phyloP scores from a whole-genome alignment of 64 coral and sea anemone genomes.

The Astreopora myriophthalma region DNA sequence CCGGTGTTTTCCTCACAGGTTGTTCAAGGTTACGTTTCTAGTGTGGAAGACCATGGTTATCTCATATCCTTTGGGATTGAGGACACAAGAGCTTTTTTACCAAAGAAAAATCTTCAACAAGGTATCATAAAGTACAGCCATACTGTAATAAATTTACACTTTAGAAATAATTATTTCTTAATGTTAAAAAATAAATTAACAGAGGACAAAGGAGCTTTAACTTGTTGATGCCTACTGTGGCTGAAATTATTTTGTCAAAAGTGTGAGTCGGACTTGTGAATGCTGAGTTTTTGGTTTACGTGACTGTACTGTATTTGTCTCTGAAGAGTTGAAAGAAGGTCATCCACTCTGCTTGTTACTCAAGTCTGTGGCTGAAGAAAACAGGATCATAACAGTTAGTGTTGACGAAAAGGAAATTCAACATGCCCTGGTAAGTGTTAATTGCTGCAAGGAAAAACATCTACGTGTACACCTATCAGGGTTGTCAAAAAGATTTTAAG shows the following conservation, averaged over 20 bases:
- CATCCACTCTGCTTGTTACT: slow-evolving; percentile 61
- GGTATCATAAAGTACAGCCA: slow-evolving; percentile 63
- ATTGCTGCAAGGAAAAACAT: background rate
- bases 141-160: no score
- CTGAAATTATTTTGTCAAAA: background rate
- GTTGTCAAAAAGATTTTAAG: no score
- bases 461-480: no score
- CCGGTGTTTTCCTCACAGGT: slow-evolving; percentile 57
- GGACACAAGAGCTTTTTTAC: slow-evolving; percentile 79
- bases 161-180: no score
- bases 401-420: slow-evolving; percentile 50
- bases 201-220: no score
- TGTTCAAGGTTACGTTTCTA: slow-evolving; percentile 80
- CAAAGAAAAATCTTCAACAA: slow-evolving; percentile 51
- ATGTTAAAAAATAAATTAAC: no score
- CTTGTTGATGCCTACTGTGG: no score
- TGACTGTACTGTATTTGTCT: no score
- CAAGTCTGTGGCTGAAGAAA: slow-evolving; percentile 49
- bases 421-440: slow-evolving; percentile 60
- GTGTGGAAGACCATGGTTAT: slow-evolving; percentile 96
- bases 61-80: slow-evolving; percentile 83
- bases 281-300: background rate
- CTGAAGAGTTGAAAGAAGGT: slow-evolving; percentile 11
- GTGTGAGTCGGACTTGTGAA: background rate
- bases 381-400: slow-evolving; percentile 57